Evolutionary conservation across 2,113 vertebrate genomes (phyloP), one percentile per base, ranked within the genome.

Genomic region (Callorhinus ursinus): DNA sequence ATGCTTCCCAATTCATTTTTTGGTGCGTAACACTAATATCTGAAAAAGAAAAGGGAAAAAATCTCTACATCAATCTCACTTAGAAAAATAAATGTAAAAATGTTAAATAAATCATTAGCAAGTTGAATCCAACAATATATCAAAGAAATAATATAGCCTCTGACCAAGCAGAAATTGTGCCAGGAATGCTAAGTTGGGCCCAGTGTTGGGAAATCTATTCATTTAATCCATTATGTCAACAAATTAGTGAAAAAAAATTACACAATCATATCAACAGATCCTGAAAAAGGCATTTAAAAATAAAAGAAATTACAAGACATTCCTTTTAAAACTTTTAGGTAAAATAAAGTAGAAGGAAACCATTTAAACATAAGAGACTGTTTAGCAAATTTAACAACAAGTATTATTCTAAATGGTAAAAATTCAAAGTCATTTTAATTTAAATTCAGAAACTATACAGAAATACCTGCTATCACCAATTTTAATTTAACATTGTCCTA

Each of bases 171-270:
- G 86, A 82, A 65, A 80, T 33, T 33, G 36, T 19, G 31, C 42
- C 39, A 92, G 12, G 21, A 94, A 76, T 69, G 11, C 8, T 71
- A 81, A 33, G 11, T 36, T 28, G 15, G 61, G 24, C 65, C n/a
- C 21, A 88, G 14, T 65, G 8, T n/a, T 69, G 15, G 46, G 39
- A 94, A 94, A 49, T 92, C 53, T 72, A 82, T 77, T 39, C 84
- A 46, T 4, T 77, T 94, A 97, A 93, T 81, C 31, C 65, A 89
- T 33, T 88, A 24, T 79, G 80, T 87, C 88, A 94, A 86, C 76
- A 96, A 95, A 15, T 61, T 93, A 92, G 42, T 92, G 77, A 31
- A 84, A 90, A 84, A 85, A 84, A 67, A 65, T 49, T 59, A 74
- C 11, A 86, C 21, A 86, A 69, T 42, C 21, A 13, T 49, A 72